phyloP scores from a whole-genome alignment of 2,888 invertebrate species.

The Apoda limacodes region DNA sequence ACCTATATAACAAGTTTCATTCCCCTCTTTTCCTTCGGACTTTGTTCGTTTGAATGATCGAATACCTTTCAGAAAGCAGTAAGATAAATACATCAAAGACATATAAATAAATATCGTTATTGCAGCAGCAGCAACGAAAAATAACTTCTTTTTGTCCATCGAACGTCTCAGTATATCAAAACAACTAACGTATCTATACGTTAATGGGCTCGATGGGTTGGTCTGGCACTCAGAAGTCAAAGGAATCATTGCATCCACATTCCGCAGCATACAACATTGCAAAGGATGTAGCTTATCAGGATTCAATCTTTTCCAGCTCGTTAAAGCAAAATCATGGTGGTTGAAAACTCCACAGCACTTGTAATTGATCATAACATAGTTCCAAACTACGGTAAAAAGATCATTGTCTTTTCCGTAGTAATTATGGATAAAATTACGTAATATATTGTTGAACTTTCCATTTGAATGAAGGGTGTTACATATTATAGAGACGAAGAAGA shows the following conservation, averaged over 20 bases:
- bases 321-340: conserved; percentile 46
- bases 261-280: conserved; percentile 44
- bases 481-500: conserved; percentile 43
- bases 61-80: conserved; percentile 42
- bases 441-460: conserved; percentile 28
- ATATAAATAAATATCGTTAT: conserved; percentile 28
- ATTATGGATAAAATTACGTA: conserved; percentile 29
- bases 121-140: conserved; percentile 35
- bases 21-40: conserved; percentile 16
- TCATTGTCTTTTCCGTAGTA: conserved; percentile 49
- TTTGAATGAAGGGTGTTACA: conserved; percentile 48
- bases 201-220: conserved; percentile 22
- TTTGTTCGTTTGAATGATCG: conserved; percentile 37
- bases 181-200: conserved; percentile 39
- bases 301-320: conserved; percentile 39
- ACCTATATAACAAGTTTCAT: conserved; percentile 23
- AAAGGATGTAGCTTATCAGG: conserved; percentile 35
- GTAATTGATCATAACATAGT: conserved; percentile 46
- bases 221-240: conserved; percentile 39
- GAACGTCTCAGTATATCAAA: conserved; percentile 33
- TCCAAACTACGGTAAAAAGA: conserved; percentile 40
- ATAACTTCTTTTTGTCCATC: conserved; percentile 33
- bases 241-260: conserved; percentile 26
- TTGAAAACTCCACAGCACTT: conserved; percentile 48
- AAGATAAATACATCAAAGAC: conserved; percentile 38